Evolutionary conservation across 1,140 invertebrate species (phyloP).

Genomic region (Chymomyza costata): DNA sequence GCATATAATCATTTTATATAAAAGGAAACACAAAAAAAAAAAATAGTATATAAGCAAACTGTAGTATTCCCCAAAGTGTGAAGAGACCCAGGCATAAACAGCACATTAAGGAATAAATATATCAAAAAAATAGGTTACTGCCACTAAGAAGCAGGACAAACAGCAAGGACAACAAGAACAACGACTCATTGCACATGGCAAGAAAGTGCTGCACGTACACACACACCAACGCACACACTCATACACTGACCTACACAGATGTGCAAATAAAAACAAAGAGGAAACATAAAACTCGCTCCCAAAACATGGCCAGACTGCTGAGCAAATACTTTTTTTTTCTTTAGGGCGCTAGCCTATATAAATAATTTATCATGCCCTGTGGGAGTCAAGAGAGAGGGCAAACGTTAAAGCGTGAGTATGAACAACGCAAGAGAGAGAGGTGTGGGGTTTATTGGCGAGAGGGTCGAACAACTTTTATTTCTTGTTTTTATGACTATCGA

Average conservation of each 20-base stretch:
- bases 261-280: conserved; percentile 2
- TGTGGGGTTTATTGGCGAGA: conserved; percentile 7
- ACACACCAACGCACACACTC: too few relatives aligned
- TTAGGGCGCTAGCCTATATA: conserved; percentile 31
- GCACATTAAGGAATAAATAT: conserved; percentile 67
- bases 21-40: conserved; percentile 11
- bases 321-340: not conserved
- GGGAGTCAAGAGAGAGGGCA: conserved; percentile 1
- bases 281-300: not conserved
- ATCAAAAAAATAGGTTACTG: conserved; percentile 13
- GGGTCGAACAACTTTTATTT: conserved; percentile 23
- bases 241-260: too few relatives aligned
- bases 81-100: conserved; percentile 51
- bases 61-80: conserved; percentile 30
- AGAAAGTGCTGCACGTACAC: not conserved
- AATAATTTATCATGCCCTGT: conserved; percentile 30
- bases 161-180: conserved; percentile 3
- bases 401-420: conserved; percentile 14
- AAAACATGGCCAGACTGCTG: too few relatives aligned
- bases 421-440: conserved; percentile 7
- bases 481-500: conserved; percentile 68
- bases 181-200: too few relatives aligned
- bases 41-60: conserved; percentile 23
- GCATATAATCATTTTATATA: conserved; percentile 61
- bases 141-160: conserved; percentile 29